Conservation (phyloP, 64 coral and sea anemone genomes). For the Pocillopora verrucosa region DNA sequence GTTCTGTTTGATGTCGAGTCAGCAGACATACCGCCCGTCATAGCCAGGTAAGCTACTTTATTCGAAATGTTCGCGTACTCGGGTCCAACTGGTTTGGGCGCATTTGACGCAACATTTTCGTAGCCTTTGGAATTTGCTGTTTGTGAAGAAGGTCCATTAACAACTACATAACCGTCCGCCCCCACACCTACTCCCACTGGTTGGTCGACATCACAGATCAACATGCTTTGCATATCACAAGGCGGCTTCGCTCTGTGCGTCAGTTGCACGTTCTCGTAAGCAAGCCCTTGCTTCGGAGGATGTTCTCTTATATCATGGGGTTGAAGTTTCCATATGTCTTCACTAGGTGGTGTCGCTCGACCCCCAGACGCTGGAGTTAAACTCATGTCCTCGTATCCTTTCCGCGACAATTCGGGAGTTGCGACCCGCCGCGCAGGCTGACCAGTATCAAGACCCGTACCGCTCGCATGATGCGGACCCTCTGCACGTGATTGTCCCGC, state of each 20-base stretch:
- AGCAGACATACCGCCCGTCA: conserved; percentile 6
- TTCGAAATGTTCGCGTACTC: neutral
- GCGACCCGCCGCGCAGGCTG: neutral
- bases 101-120: conserved; percentile 52
- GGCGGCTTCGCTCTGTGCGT: conserved; percentile 4
- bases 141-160: conserved; percentile 28
- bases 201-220: conserved; percentile 50
- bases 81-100: neutral
- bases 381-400: conserved; percentile 60
- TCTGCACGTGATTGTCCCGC: neutral
- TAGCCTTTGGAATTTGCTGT: conserved; percentile 22
- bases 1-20: neutral
- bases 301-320: neutral
- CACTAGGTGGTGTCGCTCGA: neutral
- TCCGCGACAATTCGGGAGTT: conserved; percentile 15
- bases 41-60: neutral
- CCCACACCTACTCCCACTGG: conserved; percentile 3
- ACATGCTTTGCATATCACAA: conserved; percentile 25
- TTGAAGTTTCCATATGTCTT: conserved; percentile 19
- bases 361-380: neutral
- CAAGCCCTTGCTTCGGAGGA: conserved; percentile 14
- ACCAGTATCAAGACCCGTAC: neutral
- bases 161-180: conserved; percentile 28
- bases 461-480: neutral
- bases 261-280: conserved; percentile 58